Evolutionary conservation across 2,113 vertebrate species (phyloP).

Genomic region (Zosterops lateralis): DNA sequence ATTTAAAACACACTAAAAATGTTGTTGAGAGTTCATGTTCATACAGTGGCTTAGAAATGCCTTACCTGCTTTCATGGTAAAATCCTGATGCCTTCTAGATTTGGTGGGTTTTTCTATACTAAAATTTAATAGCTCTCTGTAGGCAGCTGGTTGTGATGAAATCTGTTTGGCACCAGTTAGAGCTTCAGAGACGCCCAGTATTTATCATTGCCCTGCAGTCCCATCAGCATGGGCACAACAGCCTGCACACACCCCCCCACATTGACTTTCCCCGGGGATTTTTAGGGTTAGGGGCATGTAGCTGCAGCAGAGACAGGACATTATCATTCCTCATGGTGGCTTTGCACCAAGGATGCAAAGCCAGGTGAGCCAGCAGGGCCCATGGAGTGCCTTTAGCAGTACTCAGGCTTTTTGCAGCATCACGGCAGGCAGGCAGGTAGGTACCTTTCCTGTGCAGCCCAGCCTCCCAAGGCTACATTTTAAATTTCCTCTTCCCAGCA

Average conservation of each 20-base stretch:
- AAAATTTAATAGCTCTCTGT: neutral
- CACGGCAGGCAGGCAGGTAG: neutral
- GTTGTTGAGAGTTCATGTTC: neutral
- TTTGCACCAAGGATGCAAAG: neutral
- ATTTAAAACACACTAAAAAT: neutral
- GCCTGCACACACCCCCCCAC: fast-evolving
- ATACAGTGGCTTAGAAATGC: neutral
- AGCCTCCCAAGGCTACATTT: neutral
- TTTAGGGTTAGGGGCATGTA: neutral
- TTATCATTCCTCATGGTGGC: neutral
- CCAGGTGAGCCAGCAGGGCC: neutral
- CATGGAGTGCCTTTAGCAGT: neutral
- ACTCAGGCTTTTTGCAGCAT: neutral
- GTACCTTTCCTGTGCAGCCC: neutral
- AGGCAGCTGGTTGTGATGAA: neutral
- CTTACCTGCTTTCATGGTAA: neutral
- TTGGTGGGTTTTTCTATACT: neutral
- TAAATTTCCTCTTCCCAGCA: neutral
- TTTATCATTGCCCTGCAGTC: fast-evolving
- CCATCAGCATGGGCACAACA: fast-evolving
- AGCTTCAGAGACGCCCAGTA: fast-evolving
- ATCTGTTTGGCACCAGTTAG: neutral
- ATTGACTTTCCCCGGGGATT: neutral
- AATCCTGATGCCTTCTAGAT: neutral
- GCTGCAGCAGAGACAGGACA: neutral